Evolutionary conservation across 2,797 vertebrate species (phyloP).

Genomic region (Danio tinwini): DNA sequence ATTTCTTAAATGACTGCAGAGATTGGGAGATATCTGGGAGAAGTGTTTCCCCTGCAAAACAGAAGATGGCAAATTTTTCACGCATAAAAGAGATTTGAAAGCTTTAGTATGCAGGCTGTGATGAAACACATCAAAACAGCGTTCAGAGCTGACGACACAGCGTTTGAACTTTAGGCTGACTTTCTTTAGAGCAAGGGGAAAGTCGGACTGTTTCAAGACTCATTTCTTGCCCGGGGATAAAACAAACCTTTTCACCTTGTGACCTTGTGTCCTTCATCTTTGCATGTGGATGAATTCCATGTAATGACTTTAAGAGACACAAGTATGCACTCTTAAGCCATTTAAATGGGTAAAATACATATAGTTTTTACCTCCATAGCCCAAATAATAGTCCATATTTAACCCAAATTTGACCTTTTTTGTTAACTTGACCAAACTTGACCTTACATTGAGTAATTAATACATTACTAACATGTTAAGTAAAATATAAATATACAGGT

Average conservation of each 20-base stretch:
- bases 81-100: conserved; percentile 12
- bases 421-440: too few relatives aligned
- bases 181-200: conserved; percentile 8
- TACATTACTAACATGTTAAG: too few relatives aligned
- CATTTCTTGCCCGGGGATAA: not conserved
- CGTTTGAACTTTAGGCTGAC: conserved; percentile 5
- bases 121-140: conserved; percentile 10
- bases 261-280: conserved; percentile 4
- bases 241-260: not conserved
- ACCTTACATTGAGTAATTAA: too few relatives aligned
- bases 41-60: not conserved
- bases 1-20: not conserved
- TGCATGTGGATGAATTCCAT: not conserved
- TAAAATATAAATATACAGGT: too few relatives aligned
- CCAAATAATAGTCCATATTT: too few relatives aligned
- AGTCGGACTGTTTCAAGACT: conserved; percentile 9
- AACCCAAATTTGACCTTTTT: too few relatives aligned
- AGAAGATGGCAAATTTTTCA: not conserved
- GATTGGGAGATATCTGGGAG: not conserved
- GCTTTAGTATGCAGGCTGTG: conserved; percentile 4
- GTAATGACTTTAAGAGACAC: too few relatives aligned
- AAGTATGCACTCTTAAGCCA: too few relatives aligned
- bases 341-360: too few relatives aligned
- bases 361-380: too few relatives aligned
- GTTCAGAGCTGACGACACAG: conserved; percentile 6